These are phyloP conservation scores for Onychomys arenicola DNA, from an alignment of 2,797 vertebrate species.

Conservation along the genomic window DNA sequence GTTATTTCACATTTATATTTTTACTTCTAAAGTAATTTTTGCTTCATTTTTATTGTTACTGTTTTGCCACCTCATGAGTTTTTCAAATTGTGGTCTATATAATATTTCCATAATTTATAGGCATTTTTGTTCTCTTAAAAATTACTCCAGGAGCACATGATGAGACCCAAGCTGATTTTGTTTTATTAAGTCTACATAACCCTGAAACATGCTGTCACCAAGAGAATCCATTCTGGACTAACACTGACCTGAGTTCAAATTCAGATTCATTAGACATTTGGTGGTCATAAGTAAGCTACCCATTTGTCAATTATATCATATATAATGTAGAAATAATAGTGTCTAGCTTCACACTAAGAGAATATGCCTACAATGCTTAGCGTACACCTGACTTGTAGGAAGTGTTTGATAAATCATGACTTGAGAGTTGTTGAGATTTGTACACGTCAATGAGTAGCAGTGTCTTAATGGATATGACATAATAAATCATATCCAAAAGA, in stretches of 20 bases:
- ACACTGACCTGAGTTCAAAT: background rate
- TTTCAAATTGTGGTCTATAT: background rate
- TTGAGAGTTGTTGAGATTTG: background rate
- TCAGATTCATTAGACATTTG: background rate
- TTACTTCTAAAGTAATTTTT: background rate
- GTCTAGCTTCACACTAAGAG: background rate
- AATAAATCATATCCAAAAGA: slow-evolving; percentile 15
- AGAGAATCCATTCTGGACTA: background rate
- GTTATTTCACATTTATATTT: background rate
- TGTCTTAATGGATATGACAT: background rate
- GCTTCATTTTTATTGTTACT: background rate
- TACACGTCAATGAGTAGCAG: background rate
- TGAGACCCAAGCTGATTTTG: background rate
- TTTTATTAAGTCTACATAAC: background rate
- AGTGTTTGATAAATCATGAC: background rate
- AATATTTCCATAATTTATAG: background rate
- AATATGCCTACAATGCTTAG: background rate
- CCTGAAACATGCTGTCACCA: background rate
- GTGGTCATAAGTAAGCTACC: background rate
- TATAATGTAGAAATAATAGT: background rate
- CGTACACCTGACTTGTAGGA: background rate
- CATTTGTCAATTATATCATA: background rate
- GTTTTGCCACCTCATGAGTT: background rate
- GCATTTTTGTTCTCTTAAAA: background rate
- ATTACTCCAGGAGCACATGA: background rate